Conservation (phyloP, 2,797 vertebrate genomes). For the Bovichtus diacanthus region DNA sequence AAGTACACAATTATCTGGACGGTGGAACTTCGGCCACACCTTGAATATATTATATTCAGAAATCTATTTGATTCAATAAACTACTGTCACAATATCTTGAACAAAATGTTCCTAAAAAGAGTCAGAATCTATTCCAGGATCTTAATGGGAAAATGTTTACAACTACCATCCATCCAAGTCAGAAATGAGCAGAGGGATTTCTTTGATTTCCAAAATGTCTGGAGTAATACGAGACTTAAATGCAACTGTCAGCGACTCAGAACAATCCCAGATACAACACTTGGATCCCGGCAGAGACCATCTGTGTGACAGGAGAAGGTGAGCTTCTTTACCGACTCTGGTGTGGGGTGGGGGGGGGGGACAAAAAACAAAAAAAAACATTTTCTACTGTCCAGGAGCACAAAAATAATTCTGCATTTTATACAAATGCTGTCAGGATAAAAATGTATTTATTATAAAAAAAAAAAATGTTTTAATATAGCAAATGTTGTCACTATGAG, state of each 20-base stretch:
- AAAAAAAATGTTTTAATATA: neutral
- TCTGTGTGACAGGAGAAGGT: slow-evolving; percentile 69
- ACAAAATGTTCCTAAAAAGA: neutral
- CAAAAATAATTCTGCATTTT: neutral
- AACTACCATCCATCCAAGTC: neutral
- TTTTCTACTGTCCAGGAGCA: too few species aligned
- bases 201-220: neutral
- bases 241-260: slow-evolving; percentile 67
- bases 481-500: neutral
- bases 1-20: neutral
- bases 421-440: neutral
- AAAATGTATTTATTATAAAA: neutral
- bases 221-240: slow-evolving; percentile 39
- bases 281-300: slow-evolving; percentile 89
- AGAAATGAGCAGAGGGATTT: neutral
- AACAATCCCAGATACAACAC: slow-evolving; percentile 84
- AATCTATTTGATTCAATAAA: neutral
- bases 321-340: slow-evolving; percentile 9
- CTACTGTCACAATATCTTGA: neutral
- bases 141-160: neutral
- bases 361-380: too few species aligned
- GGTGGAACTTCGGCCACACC: neutral
- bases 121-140: neutral
- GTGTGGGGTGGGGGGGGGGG: too few species aligned
- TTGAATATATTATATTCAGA: neutral